Conservation (phyloP, 2,888 invertebrate genomes). For the Aplocera efformata region DNA sequence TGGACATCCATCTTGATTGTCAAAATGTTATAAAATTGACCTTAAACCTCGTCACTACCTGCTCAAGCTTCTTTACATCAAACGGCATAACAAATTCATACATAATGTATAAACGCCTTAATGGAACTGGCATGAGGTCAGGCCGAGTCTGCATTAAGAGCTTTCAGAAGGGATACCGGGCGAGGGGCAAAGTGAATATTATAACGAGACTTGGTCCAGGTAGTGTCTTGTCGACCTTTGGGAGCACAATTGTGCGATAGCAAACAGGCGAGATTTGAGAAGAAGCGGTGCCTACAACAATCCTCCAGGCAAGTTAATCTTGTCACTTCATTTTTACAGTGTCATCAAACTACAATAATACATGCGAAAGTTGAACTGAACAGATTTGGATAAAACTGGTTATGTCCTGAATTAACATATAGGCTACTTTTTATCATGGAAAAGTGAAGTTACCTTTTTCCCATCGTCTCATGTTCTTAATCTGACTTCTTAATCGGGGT, state of each 20-base stretch:
- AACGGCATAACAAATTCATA: constrained; percentile 80
- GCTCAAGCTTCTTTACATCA: constrained; percentile 78
- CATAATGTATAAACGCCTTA: constrained; percentile 80
- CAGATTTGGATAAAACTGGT: too few species aligned
- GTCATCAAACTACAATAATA: too few species aligned
- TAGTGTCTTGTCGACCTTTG: constrained; percentile 32
- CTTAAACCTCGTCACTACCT: constrained; percentile 70
- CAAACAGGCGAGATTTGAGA: constrained; percentile 13
- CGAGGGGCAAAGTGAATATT: constrained; percentile 74
- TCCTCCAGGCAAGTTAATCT: too few species aligned
- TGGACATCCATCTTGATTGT: too few species aligned
- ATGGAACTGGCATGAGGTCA: constrained; percentile 79
- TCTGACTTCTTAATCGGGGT: too few species aligned
- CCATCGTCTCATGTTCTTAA: too few species aligned
- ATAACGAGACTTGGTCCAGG: constrained; percentile 57
- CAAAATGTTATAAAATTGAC: constrained; percentile 44
- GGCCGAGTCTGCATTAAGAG: constrained; percentile 76
- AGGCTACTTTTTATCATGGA: too few species aligned
- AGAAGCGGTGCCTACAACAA: background rate
- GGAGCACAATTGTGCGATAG: constrained; percentile 15
- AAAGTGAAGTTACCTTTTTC: too few species aligned
- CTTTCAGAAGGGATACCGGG: constrained; percentile 63
- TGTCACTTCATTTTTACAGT: too few species aligned
- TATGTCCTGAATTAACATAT: too few species aligned
- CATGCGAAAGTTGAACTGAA: too few species aligned